These are phyloP conservation scores for Sitobion miscanthi DNA, from an alignment of 1,140 invertebrate species.

Conservation along the genomic window DNA sequence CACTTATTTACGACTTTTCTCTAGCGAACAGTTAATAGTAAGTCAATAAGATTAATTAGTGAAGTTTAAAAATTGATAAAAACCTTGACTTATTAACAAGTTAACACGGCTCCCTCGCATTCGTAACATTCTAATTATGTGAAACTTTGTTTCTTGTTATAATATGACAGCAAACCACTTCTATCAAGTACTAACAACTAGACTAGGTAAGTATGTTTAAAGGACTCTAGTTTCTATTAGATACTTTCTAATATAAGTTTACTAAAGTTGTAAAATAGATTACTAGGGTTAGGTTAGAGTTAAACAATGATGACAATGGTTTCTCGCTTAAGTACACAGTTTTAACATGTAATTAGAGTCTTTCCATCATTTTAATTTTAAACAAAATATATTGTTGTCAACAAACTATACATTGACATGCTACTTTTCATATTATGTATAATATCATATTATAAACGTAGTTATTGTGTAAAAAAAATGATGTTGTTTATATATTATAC, in stretches of 20 bases:
- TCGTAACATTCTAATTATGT: constrained; percentile 12
- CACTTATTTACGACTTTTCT: background rate
- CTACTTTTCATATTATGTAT: background rate
- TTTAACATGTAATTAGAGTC: background rate
- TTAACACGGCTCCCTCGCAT: background rate
- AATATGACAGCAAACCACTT: background rate
- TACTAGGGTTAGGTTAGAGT: background rate
- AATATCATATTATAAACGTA: background rate
- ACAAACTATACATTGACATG: background rate
- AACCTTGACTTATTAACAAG: background rate
- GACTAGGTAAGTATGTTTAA: constrained; percentile 17
- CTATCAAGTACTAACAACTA: background rate
- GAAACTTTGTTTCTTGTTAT: background rate
- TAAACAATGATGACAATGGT: background rate
- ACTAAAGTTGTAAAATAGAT: constrained; percentile 13
- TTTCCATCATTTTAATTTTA: background rate
- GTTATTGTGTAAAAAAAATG: no score
- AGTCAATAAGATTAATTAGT: background rate
- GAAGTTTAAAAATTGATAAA: background rate
- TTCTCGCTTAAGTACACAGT: background rate
- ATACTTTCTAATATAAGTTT: constrained; percentile 17
- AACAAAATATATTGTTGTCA: background rate
- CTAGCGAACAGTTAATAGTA: background rate
- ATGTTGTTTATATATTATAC: no score
- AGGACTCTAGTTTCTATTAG: constrained; percentile 15